Evolutionary conservation across 1,140 invertebrate species (phyloP).

Genomic region (Choristoneura fumiferana): DNA sequence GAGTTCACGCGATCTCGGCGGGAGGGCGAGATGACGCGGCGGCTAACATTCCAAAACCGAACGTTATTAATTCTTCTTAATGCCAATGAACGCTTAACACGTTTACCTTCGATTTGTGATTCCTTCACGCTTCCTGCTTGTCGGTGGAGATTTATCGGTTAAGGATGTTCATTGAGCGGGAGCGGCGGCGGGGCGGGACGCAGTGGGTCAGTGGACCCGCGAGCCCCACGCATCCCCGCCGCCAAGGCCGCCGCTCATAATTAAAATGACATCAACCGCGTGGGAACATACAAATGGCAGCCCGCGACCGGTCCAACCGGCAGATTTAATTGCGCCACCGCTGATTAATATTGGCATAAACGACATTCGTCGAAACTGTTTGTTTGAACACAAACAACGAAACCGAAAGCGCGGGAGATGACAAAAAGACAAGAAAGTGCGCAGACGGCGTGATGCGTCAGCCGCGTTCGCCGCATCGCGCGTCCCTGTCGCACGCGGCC

Average conservation of each 20-base stretch:
- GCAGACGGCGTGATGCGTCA: constrained; percentile 67
- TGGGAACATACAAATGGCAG: constrained; percentile 66
- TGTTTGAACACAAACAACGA: constrained; percentile 49
- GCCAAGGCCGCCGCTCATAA: constrained; percentile 60
- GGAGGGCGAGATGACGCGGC: constrained; percentile 56
- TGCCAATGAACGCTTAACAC: constrained; percentile 59
- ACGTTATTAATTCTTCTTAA: constrained; percentile 71
- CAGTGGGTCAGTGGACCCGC: constrained; percentile 61
- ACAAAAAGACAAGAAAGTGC: constrained; percentile 55
- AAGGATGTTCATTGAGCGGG: constrained; percentile 32
- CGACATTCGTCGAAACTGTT: constrained; percentile 47
- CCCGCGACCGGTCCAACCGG: constrained; percentile 54
- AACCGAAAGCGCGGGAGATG: constrained; percentile 55
- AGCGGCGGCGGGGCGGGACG: constrained; percentile 23
- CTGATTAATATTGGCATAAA: constrained; percentile 60
- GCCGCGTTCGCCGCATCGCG: too few relatives aligned
- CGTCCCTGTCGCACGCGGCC: constrained; percentile 34
- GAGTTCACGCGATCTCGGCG: constrained; percentile 66
- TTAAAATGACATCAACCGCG: constrained; percentile 72
- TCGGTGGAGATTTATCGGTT: constrained; percentile 29
- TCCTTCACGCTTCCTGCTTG: constrained; percentile 41
- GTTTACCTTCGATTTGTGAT: constrained; percentile 56
- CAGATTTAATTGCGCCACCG: constrained; percentile 57
- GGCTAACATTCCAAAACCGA: constrained; percentile 58
- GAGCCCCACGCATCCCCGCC: constrained; percentile 42